phyloP scores from a whole-genome alignment of 2,888 invertebrate genomes.

The Dilophus febrilis region DNA sequence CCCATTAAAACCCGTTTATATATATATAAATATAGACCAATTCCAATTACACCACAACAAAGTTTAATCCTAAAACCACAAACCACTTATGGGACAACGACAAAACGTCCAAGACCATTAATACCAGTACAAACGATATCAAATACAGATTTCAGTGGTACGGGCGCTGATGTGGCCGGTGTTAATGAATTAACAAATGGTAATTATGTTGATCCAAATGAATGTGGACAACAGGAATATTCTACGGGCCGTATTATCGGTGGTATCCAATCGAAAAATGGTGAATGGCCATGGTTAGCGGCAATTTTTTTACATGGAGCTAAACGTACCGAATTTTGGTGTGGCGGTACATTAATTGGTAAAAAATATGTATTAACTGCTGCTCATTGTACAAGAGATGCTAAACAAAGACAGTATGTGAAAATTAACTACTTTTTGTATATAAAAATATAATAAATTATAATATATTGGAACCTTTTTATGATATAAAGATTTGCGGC shows the following conservation, averaged over 20 bases:
- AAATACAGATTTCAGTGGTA: constrained; percentile 18
- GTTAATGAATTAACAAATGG: neutral
- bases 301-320: constrained; percentile 80
- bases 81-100: constrained; percentile 31
- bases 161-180: constrained; percentile 16
- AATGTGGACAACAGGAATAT: constrained; percentile 67
- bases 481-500: constrained; percentile 53
- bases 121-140: constrained; percentile 26
- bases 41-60: constrained; percentile 4
- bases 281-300: constrained; percentile 94
- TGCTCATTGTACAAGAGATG: constrained; percentile 84
- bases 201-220: constrained; percentile 30
- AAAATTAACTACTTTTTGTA: neutral
- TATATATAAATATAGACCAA: neutral
- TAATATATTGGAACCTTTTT: neutral
- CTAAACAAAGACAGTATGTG: constrained; percentile 71
- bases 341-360: constrained; percentile 78
- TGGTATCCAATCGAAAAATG: constrained; percentile 66
- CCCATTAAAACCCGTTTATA: too few relatives aligned
- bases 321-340: constrained; percentile 79
- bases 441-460: neutral
- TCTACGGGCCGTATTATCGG: constrained; percentile 82
- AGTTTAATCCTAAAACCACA: constrained; percentile 24
- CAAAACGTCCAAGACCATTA: constrained; percentile 29
- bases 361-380: constrained; percentile 64